Percentiles rank a stretch among this genome's conserved stretches.
Evolutionary conservation across 2,797 vertebrate species (phyloP).

Genomic region (Smutsia gigantea): DNA sequence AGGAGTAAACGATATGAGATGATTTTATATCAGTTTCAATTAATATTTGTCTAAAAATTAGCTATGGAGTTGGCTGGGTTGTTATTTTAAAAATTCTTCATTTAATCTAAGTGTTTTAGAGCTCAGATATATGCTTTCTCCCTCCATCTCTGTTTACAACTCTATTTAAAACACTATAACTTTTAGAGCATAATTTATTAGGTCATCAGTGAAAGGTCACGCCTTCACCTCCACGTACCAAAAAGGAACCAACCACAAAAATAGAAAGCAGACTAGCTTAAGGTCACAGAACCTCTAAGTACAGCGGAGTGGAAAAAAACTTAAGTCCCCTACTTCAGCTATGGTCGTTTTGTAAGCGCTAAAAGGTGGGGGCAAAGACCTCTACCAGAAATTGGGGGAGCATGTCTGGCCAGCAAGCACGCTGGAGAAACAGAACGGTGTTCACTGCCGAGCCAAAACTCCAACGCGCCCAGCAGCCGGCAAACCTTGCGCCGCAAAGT

Average conservation of each 20-base stretch:
- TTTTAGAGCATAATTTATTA: background rate
- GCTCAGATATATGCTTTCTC: background rate
- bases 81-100: background rate
- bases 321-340: background rate
- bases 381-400: background rate
- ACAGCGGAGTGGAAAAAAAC: background rate
- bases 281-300: constrained; percentile 43
- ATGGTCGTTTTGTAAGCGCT: background rate
- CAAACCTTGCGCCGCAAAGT: constrained; percentile 48
- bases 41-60: background rate
- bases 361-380: constrained; percentile 2
- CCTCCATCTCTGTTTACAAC: background rate
- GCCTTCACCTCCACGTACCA: background rate
- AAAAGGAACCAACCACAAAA: constrained; percentile 3
- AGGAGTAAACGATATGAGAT: background rate
- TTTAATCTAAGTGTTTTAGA: background rate
- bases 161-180: constrained; percentile 34
- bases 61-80: background rate
- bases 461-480: background rate
- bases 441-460: background rate
- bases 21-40: constrained; percentile 5
- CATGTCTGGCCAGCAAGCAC: background rate
- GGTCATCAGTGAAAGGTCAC: background rate
- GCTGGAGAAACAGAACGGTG: background rate
- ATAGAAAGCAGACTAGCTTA: background rate